A percentile compares a stretch with the other conserved stretches of the same genome.
Evolutionary conservation across 2,113 vertebrate genomes (phyloP).

Genomic region (Bolborhynchus lineola): DNA sequence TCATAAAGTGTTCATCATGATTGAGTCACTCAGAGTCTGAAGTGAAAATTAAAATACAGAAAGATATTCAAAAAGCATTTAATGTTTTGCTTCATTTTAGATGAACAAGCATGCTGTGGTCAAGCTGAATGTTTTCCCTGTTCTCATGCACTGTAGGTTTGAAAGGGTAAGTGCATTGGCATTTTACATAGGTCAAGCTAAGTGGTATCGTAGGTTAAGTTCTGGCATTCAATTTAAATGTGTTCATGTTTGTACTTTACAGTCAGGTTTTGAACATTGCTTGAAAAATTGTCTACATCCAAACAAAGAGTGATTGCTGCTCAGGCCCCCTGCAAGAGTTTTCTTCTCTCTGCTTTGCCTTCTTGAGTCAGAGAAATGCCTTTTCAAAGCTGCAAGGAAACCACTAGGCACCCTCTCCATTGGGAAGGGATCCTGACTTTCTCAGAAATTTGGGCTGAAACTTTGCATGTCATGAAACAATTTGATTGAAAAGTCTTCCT

Average conservation of each 20-base stretch:
- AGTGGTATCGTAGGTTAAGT: conserved; percentile 17
- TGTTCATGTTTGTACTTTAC: not conserved
- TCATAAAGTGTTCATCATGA: not conserved
- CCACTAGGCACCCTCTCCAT: not conserved
- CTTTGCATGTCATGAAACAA: not conserved
- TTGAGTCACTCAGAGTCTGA: not conserved
- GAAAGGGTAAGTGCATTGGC: not conserved
- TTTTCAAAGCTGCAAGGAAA: not conserved
- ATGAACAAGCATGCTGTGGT: not conserved
- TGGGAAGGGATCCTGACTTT: not conserved
- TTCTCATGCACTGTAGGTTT: not conserved
- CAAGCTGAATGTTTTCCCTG: not conserved
- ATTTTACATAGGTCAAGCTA: conserved; percentile 19
- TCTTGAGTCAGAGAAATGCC: not conserved
- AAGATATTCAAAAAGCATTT: not conserved
- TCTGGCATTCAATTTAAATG: not conserved
- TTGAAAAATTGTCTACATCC: not conserved
- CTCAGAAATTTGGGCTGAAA: not conserved
- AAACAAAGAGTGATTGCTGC: not conserved
- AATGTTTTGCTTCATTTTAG: not conserved
- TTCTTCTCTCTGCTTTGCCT: not conserved
- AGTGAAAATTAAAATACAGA: conserved; percentile 6
- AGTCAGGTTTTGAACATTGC: not conserved
- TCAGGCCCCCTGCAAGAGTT: not conserved
- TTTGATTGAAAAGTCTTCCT: not conserved